A percentile compares a stretch with the other conserved stretches of the same genome.
Conservation (phyloP, 2,797 vertebrate species). For the Ispidina picta region DNA sequence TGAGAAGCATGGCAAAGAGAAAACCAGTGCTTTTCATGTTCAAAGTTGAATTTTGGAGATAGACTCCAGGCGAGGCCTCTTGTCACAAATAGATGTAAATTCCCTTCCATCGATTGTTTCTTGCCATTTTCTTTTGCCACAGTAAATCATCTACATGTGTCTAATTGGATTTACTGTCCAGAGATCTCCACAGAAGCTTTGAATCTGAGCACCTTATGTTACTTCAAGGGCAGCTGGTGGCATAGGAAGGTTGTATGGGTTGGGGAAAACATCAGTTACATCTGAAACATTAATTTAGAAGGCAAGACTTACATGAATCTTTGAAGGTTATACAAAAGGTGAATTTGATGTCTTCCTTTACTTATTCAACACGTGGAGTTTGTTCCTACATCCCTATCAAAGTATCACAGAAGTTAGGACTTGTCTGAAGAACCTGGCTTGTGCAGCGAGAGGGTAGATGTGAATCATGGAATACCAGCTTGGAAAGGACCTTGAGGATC, state of each 20-base stretch:
- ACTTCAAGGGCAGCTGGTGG: neutral
- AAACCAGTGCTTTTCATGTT: neutral
- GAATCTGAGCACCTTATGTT: too few relatives aligned
- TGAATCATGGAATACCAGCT: too few relatives aligned
- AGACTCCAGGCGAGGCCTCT: neutral
- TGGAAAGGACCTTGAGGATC: too few relatives aligned
- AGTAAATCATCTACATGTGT: neutral
- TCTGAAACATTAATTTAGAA: neutral
- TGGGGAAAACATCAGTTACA: neutral
- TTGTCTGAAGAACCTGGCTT: neutral
- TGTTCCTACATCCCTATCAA: neutral
- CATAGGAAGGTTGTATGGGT: too few relatives aligned
- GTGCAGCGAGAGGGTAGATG: neutral
- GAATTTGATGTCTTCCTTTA: neutral
- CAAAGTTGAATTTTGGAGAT: neutral
- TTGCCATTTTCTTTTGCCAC: neutral
- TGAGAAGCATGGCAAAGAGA: neutral
- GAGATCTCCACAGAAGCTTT: neutral
- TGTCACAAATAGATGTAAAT: neutral
- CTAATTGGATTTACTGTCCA: neutral
- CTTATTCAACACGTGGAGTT: neutral
- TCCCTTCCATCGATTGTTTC: neutral
- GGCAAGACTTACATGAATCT: neutral
- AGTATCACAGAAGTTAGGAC: neutral
- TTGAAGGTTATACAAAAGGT: neutral